Evolutionary conservation across 1,140 invertebrate genomes (phyloP).

Genomic region (Drosophila pseudoobscura): DNA sequence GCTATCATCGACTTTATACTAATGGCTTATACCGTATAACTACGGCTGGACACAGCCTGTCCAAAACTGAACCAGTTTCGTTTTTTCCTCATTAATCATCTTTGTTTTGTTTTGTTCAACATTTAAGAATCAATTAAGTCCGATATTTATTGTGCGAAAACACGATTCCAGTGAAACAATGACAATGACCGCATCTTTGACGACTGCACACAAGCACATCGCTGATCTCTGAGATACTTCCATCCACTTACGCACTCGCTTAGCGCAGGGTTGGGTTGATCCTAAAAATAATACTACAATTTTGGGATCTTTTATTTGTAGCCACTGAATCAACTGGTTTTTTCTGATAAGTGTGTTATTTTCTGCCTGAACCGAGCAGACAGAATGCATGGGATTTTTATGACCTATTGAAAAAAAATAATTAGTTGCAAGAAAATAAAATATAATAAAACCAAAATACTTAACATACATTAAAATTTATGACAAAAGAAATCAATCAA

Average conservation of each 20-base stretch:
- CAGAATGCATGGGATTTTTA: conserved; percentile 1
- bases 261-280: neutral
- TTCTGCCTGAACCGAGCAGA: conserved; percentile 4
- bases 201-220: conserved; percentile 22
- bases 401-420: neutral
- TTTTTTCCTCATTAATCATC: conserved; percentile 35
- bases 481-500: too few species aligned
- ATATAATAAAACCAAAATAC: too few species aligned
- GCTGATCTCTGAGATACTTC: conserved; percentile 25
- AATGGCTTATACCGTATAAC: too few species aligned
- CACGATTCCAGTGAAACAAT: conserved; percentile 30
- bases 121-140: conserved; percentile 28
- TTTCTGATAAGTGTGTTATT: neutral
- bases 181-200: conserved; percentile 39
- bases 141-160: conserved; percentile 41
- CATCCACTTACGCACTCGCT: conserved; percentile 35
- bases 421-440: too few species aligned
- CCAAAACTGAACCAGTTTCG: conserved; percentile 18
- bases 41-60: too few species aligned
- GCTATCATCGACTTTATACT: too few species aligned
- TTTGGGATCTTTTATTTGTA: conserved; percentile 5
- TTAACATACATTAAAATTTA: too few species aligned
- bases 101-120: conserved; percentile 1
- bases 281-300: conserved; percentile 41
- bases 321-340: conserved; percentile 7